Percentiles rank a stretch among this genome's conserved stretches.
These are phyloP conservation scores for Heliconius congener DNA, from an alignment of 1,140 invertebrate genomes.

Conservation along the genomic window DNA sequence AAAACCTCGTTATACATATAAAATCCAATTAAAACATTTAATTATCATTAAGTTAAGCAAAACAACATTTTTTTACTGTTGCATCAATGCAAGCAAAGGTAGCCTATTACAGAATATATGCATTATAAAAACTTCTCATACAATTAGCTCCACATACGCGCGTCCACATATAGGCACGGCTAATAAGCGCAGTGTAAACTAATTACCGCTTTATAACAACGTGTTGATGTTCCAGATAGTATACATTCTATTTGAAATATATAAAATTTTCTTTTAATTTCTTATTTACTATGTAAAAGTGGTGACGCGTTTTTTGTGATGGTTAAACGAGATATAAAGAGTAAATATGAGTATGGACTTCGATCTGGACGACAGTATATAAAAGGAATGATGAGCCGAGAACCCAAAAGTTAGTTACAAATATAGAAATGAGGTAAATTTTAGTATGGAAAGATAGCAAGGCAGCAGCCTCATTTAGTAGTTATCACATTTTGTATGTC, in stretches of 20 bases:
- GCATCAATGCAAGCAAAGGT: neutral
- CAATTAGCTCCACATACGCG: neutral
- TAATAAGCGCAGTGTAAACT: slow-evolving; percentile 14
- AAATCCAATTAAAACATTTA: neutral
- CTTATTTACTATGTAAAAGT: neutral
- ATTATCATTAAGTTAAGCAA: neutral
- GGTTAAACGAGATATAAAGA: too few relatives aligned
- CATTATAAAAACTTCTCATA: neutral
- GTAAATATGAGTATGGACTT: too few relatives aligned
- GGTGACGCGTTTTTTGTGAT: too few relatives aligned
- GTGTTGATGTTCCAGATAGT: slow-evolving; percentile 12
- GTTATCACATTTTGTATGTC: too few relatives aligned
- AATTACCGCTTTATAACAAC: slow-evolving; percentile 1
- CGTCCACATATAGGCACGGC: neutral
- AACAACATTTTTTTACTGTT: neutral
- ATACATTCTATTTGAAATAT: neutral
- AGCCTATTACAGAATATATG: neutral
- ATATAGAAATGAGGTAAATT: too few relatives aligned
- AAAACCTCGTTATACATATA: neutral
- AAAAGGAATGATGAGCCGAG: too few relatives aligned
- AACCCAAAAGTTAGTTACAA: too few relatives aligned
- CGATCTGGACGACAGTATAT: too few relatives aligned
- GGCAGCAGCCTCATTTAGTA: too few relatives aligned
- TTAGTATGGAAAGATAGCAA: too few relatives aligned
- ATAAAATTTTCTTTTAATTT: neutral